phyloP scores from a whole-genome alignment of 2,797 vertebrate genomes.

The Spinus olivaceus region DNA sequence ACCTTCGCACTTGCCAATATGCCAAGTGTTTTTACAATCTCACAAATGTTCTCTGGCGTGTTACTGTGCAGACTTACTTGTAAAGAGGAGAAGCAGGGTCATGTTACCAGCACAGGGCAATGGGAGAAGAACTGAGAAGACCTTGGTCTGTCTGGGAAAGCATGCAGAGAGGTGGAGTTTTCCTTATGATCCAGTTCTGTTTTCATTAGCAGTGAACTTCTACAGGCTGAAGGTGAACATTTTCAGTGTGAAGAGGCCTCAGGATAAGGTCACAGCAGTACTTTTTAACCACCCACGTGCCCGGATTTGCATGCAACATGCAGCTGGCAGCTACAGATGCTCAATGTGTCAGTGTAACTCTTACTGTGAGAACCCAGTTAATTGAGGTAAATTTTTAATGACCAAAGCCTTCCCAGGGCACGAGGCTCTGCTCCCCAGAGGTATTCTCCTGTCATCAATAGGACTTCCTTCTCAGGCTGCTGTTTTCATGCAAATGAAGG shows the following conservation, averaged over 20 bases:
- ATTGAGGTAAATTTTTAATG: not conserved
- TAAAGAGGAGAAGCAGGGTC: not conserved
- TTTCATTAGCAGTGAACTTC: not conserved
- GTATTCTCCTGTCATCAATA: not conserved
- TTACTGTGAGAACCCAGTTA: not conserved
- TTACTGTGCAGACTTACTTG: not conserved
- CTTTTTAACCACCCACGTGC: not conserved
- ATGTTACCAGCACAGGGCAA: not conserved
- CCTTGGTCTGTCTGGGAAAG: not conserved
- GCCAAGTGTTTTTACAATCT: not conserved
- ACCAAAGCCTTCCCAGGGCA: not conserved
- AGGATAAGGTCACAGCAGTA: not conserved
- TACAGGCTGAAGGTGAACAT: not conserved
- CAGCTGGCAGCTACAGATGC: not conserved
- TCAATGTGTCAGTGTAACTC: not conserved
- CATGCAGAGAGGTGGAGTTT: not conserved
- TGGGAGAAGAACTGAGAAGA: not conserved
- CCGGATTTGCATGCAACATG: not conserved
- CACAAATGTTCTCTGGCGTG: not conserved
- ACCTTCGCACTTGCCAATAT: constrained; percentile 40
- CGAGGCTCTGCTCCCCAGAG: not conserved
- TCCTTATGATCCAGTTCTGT: not conserved
- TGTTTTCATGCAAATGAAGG: not conserved
- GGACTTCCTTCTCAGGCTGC: not conserved
- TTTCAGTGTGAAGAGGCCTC: not conserved